These are phyloP conservation scores for Papilio aristodemus DNA, from an alignment of 1,140 invertebrate genomes.

Conservation along the genomic window DNA sequence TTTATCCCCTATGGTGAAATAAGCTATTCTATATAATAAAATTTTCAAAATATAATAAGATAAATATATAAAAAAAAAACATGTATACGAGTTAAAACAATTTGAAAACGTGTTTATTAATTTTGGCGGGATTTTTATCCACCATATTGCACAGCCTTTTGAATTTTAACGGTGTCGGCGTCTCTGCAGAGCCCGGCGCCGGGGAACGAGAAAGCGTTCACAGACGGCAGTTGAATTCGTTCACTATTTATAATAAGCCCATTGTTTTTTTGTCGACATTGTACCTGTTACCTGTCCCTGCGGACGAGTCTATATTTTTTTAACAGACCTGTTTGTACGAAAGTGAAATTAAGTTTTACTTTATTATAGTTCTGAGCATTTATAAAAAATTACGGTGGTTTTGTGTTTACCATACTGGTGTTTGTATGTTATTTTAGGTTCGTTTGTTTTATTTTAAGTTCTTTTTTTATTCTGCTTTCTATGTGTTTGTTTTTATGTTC, in stretches of 20 bases:
- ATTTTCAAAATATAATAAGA: background rate
- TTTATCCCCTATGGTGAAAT: no score
- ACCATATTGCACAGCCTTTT: constrained; percentile 10
- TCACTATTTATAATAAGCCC: constrained; percentile 9
- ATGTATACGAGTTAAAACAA: background rate
- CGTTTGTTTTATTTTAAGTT: no score
- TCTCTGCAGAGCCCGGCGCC: background rate
- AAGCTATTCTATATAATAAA: background rate
- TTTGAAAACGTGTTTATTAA: background rate
- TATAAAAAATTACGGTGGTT: no score
- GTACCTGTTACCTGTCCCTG: constrained; percentile 26
- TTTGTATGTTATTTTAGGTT: no score
- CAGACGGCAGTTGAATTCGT: constrained; percentile 1
- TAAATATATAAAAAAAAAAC: background rate
- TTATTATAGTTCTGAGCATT: background rate
- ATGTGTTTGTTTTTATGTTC: no score
- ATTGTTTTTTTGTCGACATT: constrained; percentile 21
- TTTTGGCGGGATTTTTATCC: background rate
- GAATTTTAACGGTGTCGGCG: background rate
- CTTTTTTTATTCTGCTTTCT: no score
- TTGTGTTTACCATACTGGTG: no score
- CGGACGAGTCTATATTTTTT: constrained; percentile 3
- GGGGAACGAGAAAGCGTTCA: constrained; percentile 11
- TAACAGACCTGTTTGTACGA: constrained; percentile 11
- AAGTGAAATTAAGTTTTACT: constrained; percentile 10